Evolutionary conservation across 2,888 invertebrate genomes (phyloP).

Genomic region (Amaurobius ferox): DNA sequence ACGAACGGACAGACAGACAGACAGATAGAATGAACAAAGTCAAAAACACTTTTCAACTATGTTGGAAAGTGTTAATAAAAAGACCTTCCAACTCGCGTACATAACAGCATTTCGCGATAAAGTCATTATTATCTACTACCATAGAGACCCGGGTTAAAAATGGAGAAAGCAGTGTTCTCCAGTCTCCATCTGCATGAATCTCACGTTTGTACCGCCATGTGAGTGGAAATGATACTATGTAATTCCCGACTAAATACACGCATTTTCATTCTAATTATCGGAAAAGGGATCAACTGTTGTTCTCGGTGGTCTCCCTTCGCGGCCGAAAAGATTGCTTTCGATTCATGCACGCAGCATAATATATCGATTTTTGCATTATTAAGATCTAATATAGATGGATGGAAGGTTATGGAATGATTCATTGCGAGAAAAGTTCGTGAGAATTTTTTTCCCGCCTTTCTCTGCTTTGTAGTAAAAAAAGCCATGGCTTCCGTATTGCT

Average conservation of each 20-base stretch:
- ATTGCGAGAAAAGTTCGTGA: too few species aligned
- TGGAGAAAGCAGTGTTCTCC: not conserved
- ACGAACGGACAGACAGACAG: too few species aligned
- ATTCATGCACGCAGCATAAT: not conserved
- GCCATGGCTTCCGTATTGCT: too few species aligned
- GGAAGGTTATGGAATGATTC: too few species aligned
- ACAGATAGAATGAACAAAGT: too few species aligned
- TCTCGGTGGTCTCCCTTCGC: slow-evolving; percentile 6
- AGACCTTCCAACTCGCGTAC: too few species aligned
- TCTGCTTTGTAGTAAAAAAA: too few species aligned
- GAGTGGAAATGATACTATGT: slow-evolving; percentile 38
- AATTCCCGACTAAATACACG: slow-evolving; percentile 58
- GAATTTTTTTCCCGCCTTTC: too few species aligned
- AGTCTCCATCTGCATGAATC: slow-evolving; percentile 40
- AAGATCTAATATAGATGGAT: not conserved
- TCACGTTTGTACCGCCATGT: slow-evolving; percentile 37
- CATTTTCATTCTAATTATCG: slow-evolving; percentile 68
- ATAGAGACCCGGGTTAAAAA: not conserved
- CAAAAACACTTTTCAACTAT: too few species aligned
- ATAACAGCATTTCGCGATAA: too few species aligned
- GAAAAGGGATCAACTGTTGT: slow-evolving; percentile 62
- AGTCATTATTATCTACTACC: too few species aligned
- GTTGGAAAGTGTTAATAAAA: too few species aligned
- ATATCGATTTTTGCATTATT: not conserved
- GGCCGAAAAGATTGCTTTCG: not conserved